These are phyloP conservation scores for Polyergus mexicanus DNA, from an alignment of 1,140 invertebrate genomes.

Conservation along the genomic window DNA sequence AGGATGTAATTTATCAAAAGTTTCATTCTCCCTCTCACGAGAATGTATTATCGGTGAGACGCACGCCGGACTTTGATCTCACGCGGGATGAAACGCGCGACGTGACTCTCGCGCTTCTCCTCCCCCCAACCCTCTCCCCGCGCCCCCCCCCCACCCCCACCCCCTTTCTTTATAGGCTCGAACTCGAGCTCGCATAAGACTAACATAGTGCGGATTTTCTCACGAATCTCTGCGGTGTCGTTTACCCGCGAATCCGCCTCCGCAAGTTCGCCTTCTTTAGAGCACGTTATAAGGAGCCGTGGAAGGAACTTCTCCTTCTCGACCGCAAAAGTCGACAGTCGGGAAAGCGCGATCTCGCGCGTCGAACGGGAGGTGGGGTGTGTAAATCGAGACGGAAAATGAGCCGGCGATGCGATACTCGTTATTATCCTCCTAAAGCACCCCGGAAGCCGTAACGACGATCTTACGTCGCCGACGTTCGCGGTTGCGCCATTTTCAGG, in stretches of 20 bases:
- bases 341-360: slow-evolving; percentile 31
- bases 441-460: slow-evolving; percentile 55
- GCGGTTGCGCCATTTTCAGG: slow-evolving; percentile 48
- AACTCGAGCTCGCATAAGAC: slow-evolving; percentile 12
- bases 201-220: slow-evolving; percentile 53
- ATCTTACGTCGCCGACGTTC: slow-evolving; percentile 59
- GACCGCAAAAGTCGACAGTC: slow-evolving; percentile 23
- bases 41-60: slow-evolving; percentile 1
- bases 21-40: no score
- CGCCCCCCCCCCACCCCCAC: no score
- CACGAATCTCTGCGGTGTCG: slow-evolving; percentile 61
- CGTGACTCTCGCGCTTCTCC: slow-evolving; percentile 37
- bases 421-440: slow-evolving; percentile 56
- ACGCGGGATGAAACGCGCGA: slow-evolving; percentile 17
- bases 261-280: slow-evolving; percentile 15
- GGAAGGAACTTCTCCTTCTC: neutral
- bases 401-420: slow-evolving; percentile 61
- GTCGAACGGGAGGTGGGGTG: neutral
- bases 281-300: slow-evolving; percentile 50
- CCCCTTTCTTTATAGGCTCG: neutral
- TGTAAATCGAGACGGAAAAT: slow-evolving; percentile 63
- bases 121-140: no score
- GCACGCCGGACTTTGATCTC: slow-evolving; percentile 40
- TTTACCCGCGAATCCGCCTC: slow-evolving; percentile 49
- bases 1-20: neutral